Conservation (phyloP, 1,140 invertebrate species). For the Platyura marginata region DNA sequence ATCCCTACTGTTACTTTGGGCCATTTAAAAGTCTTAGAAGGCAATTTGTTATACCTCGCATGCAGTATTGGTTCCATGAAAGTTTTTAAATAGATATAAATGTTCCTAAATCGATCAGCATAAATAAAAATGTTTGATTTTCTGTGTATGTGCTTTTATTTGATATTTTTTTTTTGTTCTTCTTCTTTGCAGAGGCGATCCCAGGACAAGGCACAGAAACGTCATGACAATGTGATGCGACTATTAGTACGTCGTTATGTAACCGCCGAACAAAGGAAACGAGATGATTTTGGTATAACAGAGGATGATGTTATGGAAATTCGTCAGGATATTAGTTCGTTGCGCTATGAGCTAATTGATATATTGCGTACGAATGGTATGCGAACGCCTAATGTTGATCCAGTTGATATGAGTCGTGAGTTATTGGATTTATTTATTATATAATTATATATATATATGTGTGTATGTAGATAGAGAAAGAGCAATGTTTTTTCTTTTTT, state of each 20-base stretch:
- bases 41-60: background rate
- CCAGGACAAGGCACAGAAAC: slow-evolving; percentile 40
- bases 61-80: background rate
- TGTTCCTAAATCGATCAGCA: background rate
- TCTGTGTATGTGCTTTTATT: background rate
- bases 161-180: background rate
- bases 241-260: slow-evolving; percentile 64
- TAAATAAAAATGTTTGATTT: background rate
- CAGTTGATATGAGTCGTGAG: slow-evolving; percentile 27
- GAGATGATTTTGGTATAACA: slow-evolving; percentile 70
- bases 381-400: slow-evolving; percentile 49
- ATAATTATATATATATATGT: slow-evolving; percentile 5
- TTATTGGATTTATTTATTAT: background rate
- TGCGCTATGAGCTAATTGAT: slow-evolving; percentile 74
- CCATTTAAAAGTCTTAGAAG: background rate
- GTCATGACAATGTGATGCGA: slow-evolving; percentile 60
- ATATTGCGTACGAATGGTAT: slow-evolving; percentile 69
- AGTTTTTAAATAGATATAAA: background rate
- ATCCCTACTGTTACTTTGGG: background rate
- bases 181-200: slow-evolving; percentile 40
- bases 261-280: slow-evolving; percentile 60
- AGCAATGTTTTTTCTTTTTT: slow-evolving; percentile 1
- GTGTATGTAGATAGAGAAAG: no score
- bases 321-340: slow-evolving; percentile 76
- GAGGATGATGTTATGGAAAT: slow-evolving; percentile 95